Evolutionary conservation across 2,888 invertebrate genomes (phyloP).

Genomic region (Synergus umbraculus): DNA sequence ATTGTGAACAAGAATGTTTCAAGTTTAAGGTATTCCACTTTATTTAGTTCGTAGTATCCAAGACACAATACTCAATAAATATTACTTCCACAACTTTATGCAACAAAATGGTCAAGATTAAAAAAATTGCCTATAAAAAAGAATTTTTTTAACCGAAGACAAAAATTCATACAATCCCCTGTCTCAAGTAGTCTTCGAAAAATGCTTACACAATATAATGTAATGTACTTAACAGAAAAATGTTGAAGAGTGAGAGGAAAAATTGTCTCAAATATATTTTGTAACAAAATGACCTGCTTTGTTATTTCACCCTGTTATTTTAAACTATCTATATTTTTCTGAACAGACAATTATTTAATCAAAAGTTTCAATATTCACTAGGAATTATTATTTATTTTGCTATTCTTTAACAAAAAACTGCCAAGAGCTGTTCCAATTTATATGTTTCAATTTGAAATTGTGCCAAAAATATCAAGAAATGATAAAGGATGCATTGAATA

Average conservation of each 20-base stretch:
- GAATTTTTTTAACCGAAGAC: background rate
- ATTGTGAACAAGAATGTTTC: background rate
- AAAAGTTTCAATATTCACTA: background rate
- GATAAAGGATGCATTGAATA: background rate
- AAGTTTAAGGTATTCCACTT: background rate
- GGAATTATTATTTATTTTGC: too few species aligned
- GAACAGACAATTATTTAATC: background rate
- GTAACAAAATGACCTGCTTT: constrained; percentile 5
- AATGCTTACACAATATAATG: background rate
- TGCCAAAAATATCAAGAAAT: background rate
- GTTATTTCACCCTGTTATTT: background rate
- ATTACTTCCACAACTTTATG: background rate
- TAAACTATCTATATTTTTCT: background rate
- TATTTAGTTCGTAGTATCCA: background rate
- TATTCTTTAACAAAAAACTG: background rate
- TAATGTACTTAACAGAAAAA: background rate
- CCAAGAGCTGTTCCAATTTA: background rate
- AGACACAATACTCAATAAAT: background rate
- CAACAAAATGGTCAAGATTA: background rate
- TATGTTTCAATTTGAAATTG: background rate
- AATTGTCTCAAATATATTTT: constrained; percentile 30
- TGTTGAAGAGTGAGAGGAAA: constrained; percentile 9
- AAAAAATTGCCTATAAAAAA: background rate
- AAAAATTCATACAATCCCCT: background rate
- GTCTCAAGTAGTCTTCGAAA: background rate